phyloP scores from a whole-genome alignment of 2,113 vertebrate genomes.

The Osmerus eperlanus region DNA sequence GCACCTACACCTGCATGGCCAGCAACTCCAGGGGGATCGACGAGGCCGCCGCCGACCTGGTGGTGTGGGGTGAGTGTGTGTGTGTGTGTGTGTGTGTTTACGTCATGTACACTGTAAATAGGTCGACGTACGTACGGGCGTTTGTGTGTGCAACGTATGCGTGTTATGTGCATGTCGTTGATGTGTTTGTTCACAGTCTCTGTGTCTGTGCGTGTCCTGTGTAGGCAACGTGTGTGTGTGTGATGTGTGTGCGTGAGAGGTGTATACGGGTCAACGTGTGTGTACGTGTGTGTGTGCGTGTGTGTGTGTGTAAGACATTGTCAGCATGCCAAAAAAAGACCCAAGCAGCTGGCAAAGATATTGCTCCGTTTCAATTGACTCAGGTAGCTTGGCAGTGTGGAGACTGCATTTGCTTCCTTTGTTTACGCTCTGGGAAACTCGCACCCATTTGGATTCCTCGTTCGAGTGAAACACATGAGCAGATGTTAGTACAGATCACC shows the following conservation, averaged over 20 bases:
- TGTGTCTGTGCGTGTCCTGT: not conserved
- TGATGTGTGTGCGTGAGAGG: not conserved
- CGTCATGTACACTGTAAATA: too few species aligned
- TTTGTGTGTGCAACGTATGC: not conserved
- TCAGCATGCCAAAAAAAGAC: too few species aligned
- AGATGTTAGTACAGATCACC: too few species aligned
- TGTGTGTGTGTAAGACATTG: not conserved
- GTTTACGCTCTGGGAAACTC: too few species aligned
- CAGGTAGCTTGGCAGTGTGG: too few species aligned
- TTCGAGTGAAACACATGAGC: too few species aligned
- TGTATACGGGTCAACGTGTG: conserved; percentile 45
- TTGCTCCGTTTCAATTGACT: too few species aligned
- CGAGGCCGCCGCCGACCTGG: conserved; percentile 86
- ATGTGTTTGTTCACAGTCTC: not conserved
- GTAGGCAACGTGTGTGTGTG: not conserved
- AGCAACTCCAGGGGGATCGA: conserved; percentile 94
- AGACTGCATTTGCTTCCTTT: too few species aligned
- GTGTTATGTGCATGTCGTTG: not conserved
- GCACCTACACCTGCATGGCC: conserved; percentile 91
- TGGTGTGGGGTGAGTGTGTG: conserved; percentile 97
- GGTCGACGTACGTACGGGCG: not conserved
- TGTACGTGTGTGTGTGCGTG: too few species aligned
- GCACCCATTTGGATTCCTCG: too few species aligned
- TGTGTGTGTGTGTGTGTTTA: conserved; percentile 38
- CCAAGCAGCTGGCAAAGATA: too few species aligned